A percentile compares a stretch with the other conserved stretches of the same genome.
Evolutionary conservation across 2,113 vertebrate species (phyloP).

Genomic region (Chionis minor): DNA sequence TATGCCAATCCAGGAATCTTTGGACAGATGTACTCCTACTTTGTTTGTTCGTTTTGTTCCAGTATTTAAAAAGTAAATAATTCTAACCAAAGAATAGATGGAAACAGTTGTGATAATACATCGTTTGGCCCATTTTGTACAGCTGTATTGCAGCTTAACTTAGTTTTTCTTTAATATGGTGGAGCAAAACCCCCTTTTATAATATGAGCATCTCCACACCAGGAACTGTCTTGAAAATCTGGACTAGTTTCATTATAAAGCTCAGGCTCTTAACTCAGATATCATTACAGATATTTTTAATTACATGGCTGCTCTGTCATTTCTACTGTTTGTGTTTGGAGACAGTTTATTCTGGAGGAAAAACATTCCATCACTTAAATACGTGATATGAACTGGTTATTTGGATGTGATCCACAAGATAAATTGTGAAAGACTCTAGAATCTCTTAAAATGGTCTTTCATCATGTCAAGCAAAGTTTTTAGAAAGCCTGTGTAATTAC

Average conservation of each 20-base stretch:
- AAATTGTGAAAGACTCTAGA: not conserved
- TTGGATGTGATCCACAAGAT: not conserved
- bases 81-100: no score
- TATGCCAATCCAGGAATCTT: no score
- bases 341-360: not conserved
- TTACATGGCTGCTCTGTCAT: not conserved
- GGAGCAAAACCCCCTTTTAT: no score
- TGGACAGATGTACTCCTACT: no score
- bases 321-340: not conserved
- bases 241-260: not conserved
- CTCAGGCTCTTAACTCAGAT: not conserved
- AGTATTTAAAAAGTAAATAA: no score
- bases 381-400: not conserved
- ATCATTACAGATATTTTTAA: not conserved
- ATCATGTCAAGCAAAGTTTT: not conserved
- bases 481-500: conserved; percentile 32
- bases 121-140: no score
- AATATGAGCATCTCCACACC: no score
- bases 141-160: no score
- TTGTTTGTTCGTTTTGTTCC: no score
- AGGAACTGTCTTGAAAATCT: not conserved
- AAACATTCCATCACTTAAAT: not conserved
- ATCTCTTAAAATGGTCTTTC: not conserved
- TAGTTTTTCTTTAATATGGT: no score
- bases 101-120: no score